Evolutionary conservation across 2,797 vertebrate species (phyloP).

Genomic region (Sebastes vulpes): DNA sequence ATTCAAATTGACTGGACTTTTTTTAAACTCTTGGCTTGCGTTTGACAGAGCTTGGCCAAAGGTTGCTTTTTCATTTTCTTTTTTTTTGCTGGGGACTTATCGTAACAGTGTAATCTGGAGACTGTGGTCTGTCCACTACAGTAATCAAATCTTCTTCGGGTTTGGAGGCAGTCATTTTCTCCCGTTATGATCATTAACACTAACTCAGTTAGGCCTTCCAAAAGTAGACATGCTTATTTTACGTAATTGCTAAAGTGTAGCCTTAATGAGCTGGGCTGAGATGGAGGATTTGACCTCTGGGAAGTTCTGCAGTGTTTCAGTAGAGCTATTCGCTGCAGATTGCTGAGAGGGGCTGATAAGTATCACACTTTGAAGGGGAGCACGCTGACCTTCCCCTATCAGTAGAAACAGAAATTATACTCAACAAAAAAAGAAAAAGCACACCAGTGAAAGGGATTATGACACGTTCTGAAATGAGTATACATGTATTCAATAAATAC

Average conservation of each 20-base stretch:
- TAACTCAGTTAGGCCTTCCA: slow-evolving; percentile 75
- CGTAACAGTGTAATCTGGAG: slow-evolving; percentile 74
- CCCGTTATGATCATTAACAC: slow-evolving; percentile 81
- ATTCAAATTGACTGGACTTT: slow-evolving; percentile 36
- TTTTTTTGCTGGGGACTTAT: slow-evolving; percentile 49
- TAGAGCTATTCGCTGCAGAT: slow-evolving; percentile 31
- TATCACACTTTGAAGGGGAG: slow-evolving; percentile 19
- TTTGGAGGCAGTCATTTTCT: slow-evolving; percentile 71
- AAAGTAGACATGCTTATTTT: slow-evolving; percentile 80
- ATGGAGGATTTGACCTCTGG: slow-evolving; percentile 65
- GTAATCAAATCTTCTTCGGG: slow-evolving; percentile 79
- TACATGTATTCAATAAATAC: neutral
- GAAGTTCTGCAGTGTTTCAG: slow-evolving; percentile 47
- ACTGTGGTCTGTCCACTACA: slow-evolving; percentile 54
- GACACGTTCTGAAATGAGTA: neutral
- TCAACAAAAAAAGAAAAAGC: slow-evolving; percentile 5
- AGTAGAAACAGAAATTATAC: slow-evolving; percentile 16
- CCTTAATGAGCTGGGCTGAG: slow-evolving; percentile 70
- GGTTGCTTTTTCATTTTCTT: slow-evolving; percentile 25
- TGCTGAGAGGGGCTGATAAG: slow-evolving; percentile 39
- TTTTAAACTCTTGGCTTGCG: slow-evolving; percentile 28
- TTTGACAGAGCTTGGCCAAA: slow-evolving; percentile 48
- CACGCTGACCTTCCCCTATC: slow-evolving; percentile 6
- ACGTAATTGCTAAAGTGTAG: slow-evolving; percentile 77
- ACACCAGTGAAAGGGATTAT: neutral